These are phyloP conservation scores for Zosterops hypoxanthus DNA, from an alignment of 2,113 vertebrate species.

Conservation along the genomic window DNA sequence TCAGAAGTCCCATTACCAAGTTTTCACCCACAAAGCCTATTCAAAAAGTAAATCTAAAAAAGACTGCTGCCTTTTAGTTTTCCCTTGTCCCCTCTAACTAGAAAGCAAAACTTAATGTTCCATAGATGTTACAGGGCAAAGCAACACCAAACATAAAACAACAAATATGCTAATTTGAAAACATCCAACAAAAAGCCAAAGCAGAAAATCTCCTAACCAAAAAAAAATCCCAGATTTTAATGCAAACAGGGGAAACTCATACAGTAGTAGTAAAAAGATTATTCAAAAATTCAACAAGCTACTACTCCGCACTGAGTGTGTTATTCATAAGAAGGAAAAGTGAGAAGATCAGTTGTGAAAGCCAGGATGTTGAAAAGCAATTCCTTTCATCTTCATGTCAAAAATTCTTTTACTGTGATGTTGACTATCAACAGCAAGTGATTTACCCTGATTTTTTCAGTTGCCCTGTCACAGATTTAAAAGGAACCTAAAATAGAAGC, in stretches of 20 bases:
- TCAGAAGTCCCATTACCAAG: neutral
- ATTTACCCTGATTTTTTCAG: neutral
- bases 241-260: neutral
- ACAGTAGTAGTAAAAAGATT: neutral
- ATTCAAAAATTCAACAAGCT: neutral
- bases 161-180: neutral
- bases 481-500: neutral
- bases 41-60: neutral
- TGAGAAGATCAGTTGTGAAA: neutral
- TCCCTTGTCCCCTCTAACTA: neutral
- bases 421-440: accelerated
- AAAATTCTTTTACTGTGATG: neutral
- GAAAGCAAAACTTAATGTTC: neutral
- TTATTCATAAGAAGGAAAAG: neutral
- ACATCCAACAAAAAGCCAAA: neutral
- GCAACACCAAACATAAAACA: neutral
- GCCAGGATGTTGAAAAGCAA: neutral
- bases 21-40: neutral
- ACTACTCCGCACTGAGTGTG: neutral
- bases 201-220: neutral
- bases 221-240: neutral
- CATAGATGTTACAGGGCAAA: neutral
- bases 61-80: neutral
- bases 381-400: neutral
- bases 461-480: neutral